Conservation (phyloP, 2,797 vertebrate species). For the Diglossa cyanea region DNA sequence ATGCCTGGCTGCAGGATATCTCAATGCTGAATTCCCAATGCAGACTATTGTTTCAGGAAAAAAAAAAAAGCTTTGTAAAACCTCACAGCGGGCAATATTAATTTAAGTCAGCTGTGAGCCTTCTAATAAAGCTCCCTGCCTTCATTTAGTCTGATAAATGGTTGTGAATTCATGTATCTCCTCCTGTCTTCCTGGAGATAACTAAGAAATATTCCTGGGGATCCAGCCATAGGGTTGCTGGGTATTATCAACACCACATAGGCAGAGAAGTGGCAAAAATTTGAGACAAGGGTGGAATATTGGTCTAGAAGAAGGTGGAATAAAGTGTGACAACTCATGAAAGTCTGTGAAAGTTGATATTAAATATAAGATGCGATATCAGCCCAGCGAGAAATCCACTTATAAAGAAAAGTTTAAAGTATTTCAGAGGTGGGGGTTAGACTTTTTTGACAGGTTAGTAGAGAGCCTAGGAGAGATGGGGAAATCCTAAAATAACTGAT, state of each 20-base stretch:
- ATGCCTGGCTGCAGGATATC: background rate
- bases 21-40: background rate
- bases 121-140: constrained; percentile 19
- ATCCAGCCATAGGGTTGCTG: background rate
- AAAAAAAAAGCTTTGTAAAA: background rate
- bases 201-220: background rate
- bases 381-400: background rate
- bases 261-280: background rate
- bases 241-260: background rate
- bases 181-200: constrained; percentile 13
- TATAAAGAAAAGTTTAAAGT: background rate
- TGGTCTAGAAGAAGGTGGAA: background rate
- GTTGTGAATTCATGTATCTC: background rate
- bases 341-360: background rate
- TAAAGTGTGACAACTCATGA: background rate
- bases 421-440: background rate
- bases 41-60: background rate
- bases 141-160: constrained; percentile 19
- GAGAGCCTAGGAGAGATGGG: background rate
- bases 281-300: background rate
- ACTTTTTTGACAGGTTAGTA: background rate
- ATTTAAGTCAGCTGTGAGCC: background rate
- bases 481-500: constrained; percentile 36
- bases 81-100: background rate
- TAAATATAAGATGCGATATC: background rate